Percentiles rank a stretch among this genome's conserved stretches.
phyloP scores from a whole-genome alignment of 2,888 invertebrate genomes.

The Priocnemis perturbator region DNA sequence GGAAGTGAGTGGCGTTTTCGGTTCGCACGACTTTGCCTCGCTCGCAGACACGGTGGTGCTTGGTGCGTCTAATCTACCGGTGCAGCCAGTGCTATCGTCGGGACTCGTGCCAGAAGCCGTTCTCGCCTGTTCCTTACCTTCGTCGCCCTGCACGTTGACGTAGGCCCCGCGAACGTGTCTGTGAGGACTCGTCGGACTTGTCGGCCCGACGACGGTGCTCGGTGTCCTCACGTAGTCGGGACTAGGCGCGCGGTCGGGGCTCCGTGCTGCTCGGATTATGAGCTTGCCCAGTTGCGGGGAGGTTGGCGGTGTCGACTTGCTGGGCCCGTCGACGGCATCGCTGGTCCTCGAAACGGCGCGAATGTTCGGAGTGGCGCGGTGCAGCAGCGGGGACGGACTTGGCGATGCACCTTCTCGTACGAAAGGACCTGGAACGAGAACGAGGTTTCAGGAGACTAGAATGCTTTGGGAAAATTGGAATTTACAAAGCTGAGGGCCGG shows the following conservation, averaged over 20 bases:
- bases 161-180: slow-evolving; percentile 80
- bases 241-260: slow-evolving; percentile 67
- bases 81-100: slow-evolving; percentile 65
- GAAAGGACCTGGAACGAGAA: slow-evolving; percentile 78
- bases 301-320: slow-evolving; percentile 75
- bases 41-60: slow-evolving; percentile 20
- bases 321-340: slow-evolving; percentile 74
- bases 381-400: slow-evolving; percentile 76
- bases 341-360: slow-evolving; percentile 71
- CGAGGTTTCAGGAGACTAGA: too few species aligned
- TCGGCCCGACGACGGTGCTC: slow-evolving; percentile 81
- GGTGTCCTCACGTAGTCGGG: slow-evolving; percentile 76
- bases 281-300: slow-evolving; percentile 82
- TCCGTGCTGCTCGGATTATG: slow-evolving; percentile 78
- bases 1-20: slow-evolving; percentile 13
- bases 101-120: slow-evolving; percentile 53
- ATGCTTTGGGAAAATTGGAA: too few species aligned
- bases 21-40: neutral
- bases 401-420: slow-evolving; percentile 80
- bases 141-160: slow-evolving; percentile 84
- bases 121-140: slow-evolving; percentile 80
- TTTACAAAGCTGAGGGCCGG: too few species aligned
- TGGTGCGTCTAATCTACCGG: slow-evolving; percentile 63
- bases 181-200: slow-evolving; percentile 74
- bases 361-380: slow-evolving; percentile 73